phyloP scores from a whole-genome alignment of 2,888 invertebrate genomes.

The Heteropelma amictum region DNA sequence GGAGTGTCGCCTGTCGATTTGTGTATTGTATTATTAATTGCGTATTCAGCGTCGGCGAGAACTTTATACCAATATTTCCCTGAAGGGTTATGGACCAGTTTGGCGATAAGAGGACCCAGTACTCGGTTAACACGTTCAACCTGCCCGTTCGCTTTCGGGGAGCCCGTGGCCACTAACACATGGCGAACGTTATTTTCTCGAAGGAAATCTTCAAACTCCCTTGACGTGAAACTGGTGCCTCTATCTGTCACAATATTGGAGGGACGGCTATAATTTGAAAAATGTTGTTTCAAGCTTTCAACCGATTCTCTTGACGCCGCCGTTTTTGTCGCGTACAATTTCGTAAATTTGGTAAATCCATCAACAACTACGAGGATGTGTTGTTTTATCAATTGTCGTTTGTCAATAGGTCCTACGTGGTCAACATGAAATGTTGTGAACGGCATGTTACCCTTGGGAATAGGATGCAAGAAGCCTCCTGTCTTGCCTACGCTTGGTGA shows the following conservation, averaged over 20 bases:
- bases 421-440: conserved; percentile 50
- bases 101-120: conserved; percentile 57
- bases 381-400: not conserved
- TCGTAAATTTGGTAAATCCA: conserved; percentile 24
- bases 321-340: not conserved
- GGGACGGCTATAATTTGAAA: conserved; percentile 31
- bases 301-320: conserved; percentile 19
- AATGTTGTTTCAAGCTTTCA: conserved; percentile 4
- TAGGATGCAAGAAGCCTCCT: conserved; percentile 47
- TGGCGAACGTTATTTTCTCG: conserved; percentile 53
- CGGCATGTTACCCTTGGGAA: conserved; percentile 50
- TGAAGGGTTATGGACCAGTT: conserved; percentile 27
- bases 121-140: conserved; percentile 56
- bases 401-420: conserved; percentile 28
- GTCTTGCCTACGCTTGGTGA: conserved; percentile 27
- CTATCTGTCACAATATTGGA: conserved; percentile 21
- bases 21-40: conserved; percentile 57
- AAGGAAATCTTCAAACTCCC: conserved; percentile 39
- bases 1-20: conserved; percentile 64
- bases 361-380: conserved; percentile 37
- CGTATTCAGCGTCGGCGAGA: conserved; percentile 49
- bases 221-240: conserved; percentile 27
- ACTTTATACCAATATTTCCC: conserved; percentile 52
- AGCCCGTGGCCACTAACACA: conserved; percentile 60
- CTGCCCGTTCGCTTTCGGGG: conserved; percentile 66